Conservation (phyloP, 1,140 invertebrate genomes). For the Maconellicoccus hirsutus region DNA sequence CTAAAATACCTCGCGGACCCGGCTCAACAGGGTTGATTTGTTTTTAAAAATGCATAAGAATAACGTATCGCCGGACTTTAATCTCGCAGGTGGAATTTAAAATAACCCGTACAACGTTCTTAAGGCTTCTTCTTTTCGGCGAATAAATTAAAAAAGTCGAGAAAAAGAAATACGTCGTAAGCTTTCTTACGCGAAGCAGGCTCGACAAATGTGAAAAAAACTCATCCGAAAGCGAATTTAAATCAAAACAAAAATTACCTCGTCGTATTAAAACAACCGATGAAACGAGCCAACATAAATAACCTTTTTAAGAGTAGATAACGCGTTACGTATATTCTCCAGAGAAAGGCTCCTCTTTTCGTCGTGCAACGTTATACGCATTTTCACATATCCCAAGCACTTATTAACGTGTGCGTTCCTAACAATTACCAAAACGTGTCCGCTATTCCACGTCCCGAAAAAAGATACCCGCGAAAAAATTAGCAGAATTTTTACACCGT, state of each 20-base stretch:
- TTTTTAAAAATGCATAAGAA: slow-evolving; percentile 10
- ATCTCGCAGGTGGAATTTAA: background rate
- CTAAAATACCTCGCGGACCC: no score
- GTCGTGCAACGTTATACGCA: background rate
- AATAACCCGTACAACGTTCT: background rate
- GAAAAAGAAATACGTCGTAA: background rate
- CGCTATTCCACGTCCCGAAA: no score
- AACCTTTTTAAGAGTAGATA: background rate
- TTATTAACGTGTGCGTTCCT: background rate
- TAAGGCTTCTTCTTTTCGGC: background rate
- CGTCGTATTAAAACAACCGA: background rate
- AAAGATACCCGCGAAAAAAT: background rate
- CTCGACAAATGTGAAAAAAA: background rate
- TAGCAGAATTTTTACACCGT: background rate
- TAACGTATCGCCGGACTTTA: background rate
- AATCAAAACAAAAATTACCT: no score
- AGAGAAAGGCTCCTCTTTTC: background rate
- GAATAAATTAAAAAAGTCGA: background rate
- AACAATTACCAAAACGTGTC: no score
- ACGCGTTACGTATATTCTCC: background rate
- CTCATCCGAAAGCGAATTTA: background rate
- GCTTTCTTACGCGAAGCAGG: background rate
- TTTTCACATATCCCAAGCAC: background rate
- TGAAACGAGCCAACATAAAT: background rate
- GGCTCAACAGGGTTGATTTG: background rate